A percentile compares a stretch with the other conserved stretches of the same genome.
These are phyloP conservation scores for Microplitis demolitor DNA, from an alignment of 1,140 invertebrate species.

Conservation along the genomic window DNA sequence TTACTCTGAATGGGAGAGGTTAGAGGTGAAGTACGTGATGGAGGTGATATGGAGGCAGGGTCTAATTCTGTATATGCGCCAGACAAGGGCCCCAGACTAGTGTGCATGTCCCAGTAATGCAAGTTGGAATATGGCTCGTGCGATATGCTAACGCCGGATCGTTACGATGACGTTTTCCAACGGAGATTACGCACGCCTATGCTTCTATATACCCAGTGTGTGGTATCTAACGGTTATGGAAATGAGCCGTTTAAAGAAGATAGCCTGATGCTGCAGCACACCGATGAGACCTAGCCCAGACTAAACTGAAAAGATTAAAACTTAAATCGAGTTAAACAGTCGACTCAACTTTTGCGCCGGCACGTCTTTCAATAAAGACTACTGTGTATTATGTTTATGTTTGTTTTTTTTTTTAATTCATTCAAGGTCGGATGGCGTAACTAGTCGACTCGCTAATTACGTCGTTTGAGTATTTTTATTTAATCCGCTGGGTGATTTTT, in stretches of 20 bases:
- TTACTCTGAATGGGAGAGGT: constrained; percentile 1
- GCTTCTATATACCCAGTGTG: not conserved
- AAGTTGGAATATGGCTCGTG: not conserved
- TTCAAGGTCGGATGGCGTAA: constrained; percentile 10
- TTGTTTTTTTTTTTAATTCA: constrained; percentile 10
- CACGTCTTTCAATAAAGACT: not conserved
- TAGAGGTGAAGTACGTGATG: not conserved
- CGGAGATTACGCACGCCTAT: constrained; percentile 30
- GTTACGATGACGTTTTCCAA: constrained; percentile 33
- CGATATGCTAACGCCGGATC: constrained; percentile 31
- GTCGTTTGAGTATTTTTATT: not conserved
- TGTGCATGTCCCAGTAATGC: not conserved
- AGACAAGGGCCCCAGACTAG: not conserved
- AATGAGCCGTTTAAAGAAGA: constrained; percentile 32
- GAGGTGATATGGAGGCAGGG: not conserved
- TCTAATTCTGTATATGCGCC: not conserved
- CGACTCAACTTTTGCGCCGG: constrained; percentile 6
- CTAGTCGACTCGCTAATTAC: constrained; percentile 7
- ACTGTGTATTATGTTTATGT: not conserved
- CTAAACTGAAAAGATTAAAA: constrained; percentile 11
- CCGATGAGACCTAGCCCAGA: not conserved
- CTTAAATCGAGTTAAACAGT: not conserved
- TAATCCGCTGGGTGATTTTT: not conserved
- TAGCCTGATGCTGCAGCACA: not conserved
- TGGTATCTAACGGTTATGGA: constrained; percentile 24